Evolutionary conservation across 1,140 invertebrate genomes (phyloP), one percentile per base, ranked within the genome.

Genomic region (Thaumetopoea pityocampa): DNA sequence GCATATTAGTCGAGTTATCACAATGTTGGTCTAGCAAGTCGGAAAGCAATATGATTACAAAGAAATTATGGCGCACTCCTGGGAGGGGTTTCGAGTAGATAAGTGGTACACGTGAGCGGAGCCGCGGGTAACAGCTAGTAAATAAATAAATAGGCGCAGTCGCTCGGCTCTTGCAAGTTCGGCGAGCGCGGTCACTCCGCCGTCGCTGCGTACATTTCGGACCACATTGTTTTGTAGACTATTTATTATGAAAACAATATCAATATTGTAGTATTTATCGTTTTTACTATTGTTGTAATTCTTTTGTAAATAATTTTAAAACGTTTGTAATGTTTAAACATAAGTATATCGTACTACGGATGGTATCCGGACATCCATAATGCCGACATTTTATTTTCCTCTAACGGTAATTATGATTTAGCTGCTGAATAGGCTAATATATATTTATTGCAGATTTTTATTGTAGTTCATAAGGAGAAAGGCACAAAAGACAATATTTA

Each of bases 401-500:
- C 30, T 41, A 44, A 36, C 36, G 19, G 30, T 51, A 36, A 51
- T 41, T 53, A 51, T 59, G 48, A 42, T 33, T 48, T 51, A 38
- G 42, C 43, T 45, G 35, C 45, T 33, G 29, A 51, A 42, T 57
- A 51, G 34, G 7, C 27, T 56, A 55, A 38, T 62, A 47, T 69
- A 69, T 73, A 69, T 76, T 71, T 72, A 71, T 73, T 65, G 38
- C 55, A 63, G 60, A 66, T 67, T 66, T n/a, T 61, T 64, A 60
- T 64, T 48, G 51, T 76, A 69, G 60, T 51, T 45, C 32, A 29
- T 64, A 59, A 64, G 44, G 28, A 40, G 17, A 28, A 57, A 66
- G 72, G 73, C 78, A 82, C 74, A 80, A 82, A 82, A 79, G 69
- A 82, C 76, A 77, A 65, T 76, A 67, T 63, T 70, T 77, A 71